phyloP scores from a whole-genome alignment of 2,113 vertebrate species.

The Oenanthe oenanthe region DNA sequence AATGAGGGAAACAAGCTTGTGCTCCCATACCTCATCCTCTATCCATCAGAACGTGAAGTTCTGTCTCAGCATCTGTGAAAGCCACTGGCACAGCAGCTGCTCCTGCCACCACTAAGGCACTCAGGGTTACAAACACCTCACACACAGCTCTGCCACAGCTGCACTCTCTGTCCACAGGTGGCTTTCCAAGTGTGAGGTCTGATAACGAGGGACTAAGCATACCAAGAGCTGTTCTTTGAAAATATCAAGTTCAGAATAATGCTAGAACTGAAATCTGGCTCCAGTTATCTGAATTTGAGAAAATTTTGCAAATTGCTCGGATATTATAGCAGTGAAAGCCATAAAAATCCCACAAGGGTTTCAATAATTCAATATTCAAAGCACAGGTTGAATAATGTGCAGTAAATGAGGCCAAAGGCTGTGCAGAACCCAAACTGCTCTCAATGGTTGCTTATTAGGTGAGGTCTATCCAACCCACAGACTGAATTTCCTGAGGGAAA shows the following conservation, averaged over 20 bases:
- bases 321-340: not conserved
- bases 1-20: not conserved
- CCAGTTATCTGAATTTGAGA: not conserved
- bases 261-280: not conserved
- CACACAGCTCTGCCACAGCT: not conserved
- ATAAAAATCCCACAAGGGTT: not conserved
- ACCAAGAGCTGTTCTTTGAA: not conserved
- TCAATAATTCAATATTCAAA: not conserved
- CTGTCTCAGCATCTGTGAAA: not conserved
- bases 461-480: not conserved
- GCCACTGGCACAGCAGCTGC: not conserved
- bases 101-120: not conserved
- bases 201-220: not conserved
- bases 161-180: not conserved
- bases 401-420: constrained; percentile 1
- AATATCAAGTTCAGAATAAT: not conserved
- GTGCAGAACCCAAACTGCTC: not conserved
- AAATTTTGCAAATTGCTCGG: not conserved
- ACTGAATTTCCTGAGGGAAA: not conserved
- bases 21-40: not conserved
- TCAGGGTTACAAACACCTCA: not conserved
- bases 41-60: not conserved
- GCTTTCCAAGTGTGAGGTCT: not conserved
- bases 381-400: constrained; percentile 4
- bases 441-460: not conserved